These are phyloP conservation scores for Rynchops niger DNA, from an alignment of 2,113 vertebrate genomes.

Conservation along the genomic window DNA sequence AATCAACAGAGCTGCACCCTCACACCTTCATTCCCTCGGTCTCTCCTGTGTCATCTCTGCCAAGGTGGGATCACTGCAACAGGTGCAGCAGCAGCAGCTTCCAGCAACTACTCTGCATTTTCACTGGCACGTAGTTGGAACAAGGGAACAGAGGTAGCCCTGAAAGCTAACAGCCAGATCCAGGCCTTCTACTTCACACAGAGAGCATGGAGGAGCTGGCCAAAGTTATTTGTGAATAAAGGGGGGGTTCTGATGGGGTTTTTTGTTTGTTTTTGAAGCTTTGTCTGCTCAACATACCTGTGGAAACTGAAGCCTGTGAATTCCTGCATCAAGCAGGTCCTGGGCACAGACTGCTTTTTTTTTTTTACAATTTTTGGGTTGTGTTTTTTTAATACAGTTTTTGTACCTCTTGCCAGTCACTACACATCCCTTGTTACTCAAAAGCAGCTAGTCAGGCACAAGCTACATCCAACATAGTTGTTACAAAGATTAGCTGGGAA, in stretches of 20 bases:
- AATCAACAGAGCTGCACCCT: neutral
- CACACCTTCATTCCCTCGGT: neutral
- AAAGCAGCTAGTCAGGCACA: neutral
- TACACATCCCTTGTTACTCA: neutral
- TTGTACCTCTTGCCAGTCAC: neutral
- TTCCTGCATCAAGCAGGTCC: neutral
- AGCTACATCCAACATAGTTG: neutral
- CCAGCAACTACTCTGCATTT: neutral
- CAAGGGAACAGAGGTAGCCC: too few relatives aligned
- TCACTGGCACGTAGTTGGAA: fast-evolving
- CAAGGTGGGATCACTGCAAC: neutral
- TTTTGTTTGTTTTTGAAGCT: neutral
- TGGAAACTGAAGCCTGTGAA: neutral
- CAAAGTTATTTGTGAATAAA: neutral
- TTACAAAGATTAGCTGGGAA: neutral
- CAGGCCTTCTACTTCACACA: neutral
- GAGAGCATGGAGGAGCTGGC: neutral
- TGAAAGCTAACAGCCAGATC: neutral
- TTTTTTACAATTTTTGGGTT: too few relatives aligned
- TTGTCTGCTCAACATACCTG: neutral
- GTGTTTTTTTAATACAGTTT: neutral
- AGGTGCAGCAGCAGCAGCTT: neutral
- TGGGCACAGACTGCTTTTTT: too few relatives aligned
- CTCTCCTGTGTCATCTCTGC: neutral
- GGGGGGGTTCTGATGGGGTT: too few relatives aligned